These are phyloP conservation scores for Ecliptopera silaceata DNA, from an alignment of 2,888 invertebrate genomes.

Conservation along the genomic window DNA sequence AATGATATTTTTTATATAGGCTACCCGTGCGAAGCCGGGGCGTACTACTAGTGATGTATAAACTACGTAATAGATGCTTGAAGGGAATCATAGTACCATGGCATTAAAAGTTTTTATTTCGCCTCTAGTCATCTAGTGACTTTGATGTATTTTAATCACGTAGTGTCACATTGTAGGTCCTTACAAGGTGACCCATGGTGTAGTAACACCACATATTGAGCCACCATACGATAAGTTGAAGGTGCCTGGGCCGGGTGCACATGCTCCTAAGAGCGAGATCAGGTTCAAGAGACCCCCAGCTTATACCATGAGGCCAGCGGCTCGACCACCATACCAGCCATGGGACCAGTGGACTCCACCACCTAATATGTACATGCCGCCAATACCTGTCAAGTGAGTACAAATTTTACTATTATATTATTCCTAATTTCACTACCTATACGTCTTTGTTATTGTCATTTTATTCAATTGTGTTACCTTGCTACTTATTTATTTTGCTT, in stretches of 20 bases:
- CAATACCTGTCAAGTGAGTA: constrained; percentile 52
- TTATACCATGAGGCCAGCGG: constrained; percentile 52
- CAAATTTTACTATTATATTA: not conserved
- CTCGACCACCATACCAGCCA: constrained; percentile 53
- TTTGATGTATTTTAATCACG: not conserved
- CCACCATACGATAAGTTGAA: constrained; percentile 37
- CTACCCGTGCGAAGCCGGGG: too few species aligned
- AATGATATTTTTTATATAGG: too few species aligned
- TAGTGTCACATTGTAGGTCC: constrained; percentile 13
- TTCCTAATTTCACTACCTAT: too few species aligned
- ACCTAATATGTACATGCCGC: constrained; percentile 69
- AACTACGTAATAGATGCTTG: too few species aligned
- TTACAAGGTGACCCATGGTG: constrained; percentile 46
- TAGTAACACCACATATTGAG: constrained; percentile 51
- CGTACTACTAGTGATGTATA: too few species aligned
- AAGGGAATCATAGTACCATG: too few species aligned
- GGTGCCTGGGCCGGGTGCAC: constrained; percentile 60
- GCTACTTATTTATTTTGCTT: too few species aligned
- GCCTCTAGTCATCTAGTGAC: too few species aligned
- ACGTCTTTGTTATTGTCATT: too few species aligned
- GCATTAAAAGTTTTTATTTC: too few species aligned
- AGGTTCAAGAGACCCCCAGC: constrained; percentile 55
- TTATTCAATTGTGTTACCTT: too few species aligned
- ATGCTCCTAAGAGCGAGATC: constrained; percentile 42
- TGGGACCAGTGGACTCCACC: constrained; percentile 70